Percentiles rank a stretch among this genome's conserved stretches.
Evolutionary conservation across 2,888 invertebrate genomes (phyloP).

Genomic region (Pteria penguin): DNA sequence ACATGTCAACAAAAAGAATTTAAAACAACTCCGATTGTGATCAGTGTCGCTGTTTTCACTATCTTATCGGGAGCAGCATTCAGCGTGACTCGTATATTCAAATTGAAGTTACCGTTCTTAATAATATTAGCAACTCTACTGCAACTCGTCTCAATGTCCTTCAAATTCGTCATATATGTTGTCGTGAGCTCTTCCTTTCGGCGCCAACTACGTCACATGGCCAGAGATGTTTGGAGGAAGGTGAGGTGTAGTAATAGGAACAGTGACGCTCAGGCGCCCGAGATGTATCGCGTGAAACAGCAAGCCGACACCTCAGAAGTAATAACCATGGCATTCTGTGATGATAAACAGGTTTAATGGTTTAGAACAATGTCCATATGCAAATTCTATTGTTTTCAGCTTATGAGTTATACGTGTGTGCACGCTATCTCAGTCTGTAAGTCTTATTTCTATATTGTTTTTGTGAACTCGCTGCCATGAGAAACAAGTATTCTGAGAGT

Average conservation of each 20-base stretch:
- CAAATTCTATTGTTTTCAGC: too few relatives aligned
- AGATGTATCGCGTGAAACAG: constrained; percentile 35
- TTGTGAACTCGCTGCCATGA: too few relatives aligned
- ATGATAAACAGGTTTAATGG: too few relatives aligned
- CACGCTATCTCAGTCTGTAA: too few relatives aligned
- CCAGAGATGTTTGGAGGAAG: not conserved
- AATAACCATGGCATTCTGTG: too few relatives aligned
- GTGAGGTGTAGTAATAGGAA: not conserved
- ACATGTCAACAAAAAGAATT: constrained; percentile 57
- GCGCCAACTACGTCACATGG: not conserved
- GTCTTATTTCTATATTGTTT: too few relatives aligned
- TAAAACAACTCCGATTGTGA: constrained; percentile 57
- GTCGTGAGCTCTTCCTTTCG: constrained; percentile 1
- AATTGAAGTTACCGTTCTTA: not conserved
- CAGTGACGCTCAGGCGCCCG: not conserved
- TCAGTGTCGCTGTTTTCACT: constrained; percentile 45
- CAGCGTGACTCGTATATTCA: constrained; percentile 39
- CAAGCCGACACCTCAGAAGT: constrained; percentile 29
- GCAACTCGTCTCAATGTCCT: constrained; percentile 14
- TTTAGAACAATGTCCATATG: too few relatives aligned
- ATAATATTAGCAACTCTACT: constrained; percentile 15
- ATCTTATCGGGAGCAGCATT: constrained; percentile 50
- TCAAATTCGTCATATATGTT: constrained; percentile 25
- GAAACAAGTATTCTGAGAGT: too few relatives aligned
- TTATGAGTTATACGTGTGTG: too few relatives aligned